Evolutionary conservation across 2,888 invertebrate species (phyloP).

Genomic region (Brachyopa scutellaris): DNA sequence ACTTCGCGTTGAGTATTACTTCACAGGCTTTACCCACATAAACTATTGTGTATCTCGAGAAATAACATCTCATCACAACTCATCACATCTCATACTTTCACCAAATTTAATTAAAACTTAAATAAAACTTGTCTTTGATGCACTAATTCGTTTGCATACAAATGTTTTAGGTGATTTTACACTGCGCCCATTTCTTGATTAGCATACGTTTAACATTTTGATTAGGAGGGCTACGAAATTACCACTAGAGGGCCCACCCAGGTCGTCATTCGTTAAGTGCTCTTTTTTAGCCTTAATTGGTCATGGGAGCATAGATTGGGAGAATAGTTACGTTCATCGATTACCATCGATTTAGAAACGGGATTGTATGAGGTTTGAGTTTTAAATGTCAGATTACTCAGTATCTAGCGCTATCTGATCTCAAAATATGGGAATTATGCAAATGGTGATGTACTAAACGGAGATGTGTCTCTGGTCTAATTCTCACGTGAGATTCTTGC

Average conservation of each 20-base stretch:
- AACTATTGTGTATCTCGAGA: too few species aligned
- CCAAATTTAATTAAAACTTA: slow-evolving; percentile 20
- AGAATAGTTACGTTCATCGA: slow-evolving; percentile 22
- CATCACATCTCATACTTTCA: slow-evolving; percentile 22
- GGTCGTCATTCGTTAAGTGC: neutral
- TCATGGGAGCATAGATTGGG: neutral
- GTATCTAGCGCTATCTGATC: neutral
- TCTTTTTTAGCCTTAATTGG: slow-evolving; percentile 15
- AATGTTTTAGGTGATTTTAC: neutral
- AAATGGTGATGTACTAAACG: slow-evolving; percentile 1
- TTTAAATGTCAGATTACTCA: neutral
- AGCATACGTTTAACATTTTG: slow-evolving; percentile 29
- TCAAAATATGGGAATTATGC: slow-evolving; percentile 26
- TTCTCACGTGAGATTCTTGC: slow-evolving; percentile 8
- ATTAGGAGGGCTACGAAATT: neutral
- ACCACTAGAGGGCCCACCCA: slow-evolving; percentile 10
- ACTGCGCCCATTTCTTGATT: neutral
- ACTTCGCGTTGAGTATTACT: neutral
- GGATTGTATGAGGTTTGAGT: neutral
- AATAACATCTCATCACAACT: neutral
- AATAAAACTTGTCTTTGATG: slow-evolving; percentile 10
- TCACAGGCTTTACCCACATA: too few species aligned
- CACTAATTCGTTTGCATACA: slow-evolving; percentile 8
- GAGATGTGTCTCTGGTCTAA: neutral
- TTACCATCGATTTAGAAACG: neutral